These are phyloP conservation scores for Zonotrichia leucophrys DNA, from an alignment of 2,113 vertebrate species.

Conservation along the genomic window DNA sequence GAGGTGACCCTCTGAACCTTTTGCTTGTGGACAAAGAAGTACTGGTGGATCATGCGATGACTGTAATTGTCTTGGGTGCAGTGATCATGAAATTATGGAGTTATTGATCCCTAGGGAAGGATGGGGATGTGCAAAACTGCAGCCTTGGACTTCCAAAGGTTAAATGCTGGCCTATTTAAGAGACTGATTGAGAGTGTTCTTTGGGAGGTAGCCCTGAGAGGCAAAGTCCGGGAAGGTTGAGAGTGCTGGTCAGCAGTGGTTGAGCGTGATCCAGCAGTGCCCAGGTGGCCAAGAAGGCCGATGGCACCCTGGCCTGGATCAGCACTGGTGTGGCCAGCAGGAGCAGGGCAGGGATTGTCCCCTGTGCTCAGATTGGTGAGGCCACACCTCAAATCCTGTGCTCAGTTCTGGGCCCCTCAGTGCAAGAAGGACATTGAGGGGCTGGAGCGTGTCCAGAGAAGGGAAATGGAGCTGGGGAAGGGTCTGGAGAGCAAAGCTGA, in stretches of 20 bases:
- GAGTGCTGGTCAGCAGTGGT: neutral
- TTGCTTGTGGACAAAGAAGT: neutral
- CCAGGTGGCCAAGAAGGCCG: neutral
- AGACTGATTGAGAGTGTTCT: neutral
- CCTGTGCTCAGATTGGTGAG: fast-evolving
- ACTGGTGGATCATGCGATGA: neutral
- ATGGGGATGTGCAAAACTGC: neutral
- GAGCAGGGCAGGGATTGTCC: fast-evolving
- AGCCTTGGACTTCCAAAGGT: neutral
- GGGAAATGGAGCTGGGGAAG: fast-evolving
- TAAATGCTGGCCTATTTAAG: neutral
- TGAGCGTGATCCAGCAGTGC: neutral
- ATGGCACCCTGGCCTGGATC: fast-evolving
- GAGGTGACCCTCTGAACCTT: neutral
- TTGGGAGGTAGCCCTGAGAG: neutral
- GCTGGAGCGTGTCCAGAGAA: neutral
- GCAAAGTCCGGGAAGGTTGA: neutral
- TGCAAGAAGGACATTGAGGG: neutral
- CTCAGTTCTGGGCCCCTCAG: neutral
- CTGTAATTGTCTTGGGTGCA: neutral
- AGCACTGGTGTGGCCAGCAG: neutral
- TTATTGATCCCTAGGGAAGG: fast-evolving
- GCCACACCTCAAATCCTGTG: fast-evolving
- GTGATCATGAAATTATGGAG: neutral
- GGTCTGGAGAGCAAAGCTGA: fast-evolving